These are phyloP conservation scores for Ariolimax columbianus DNA, from an alignment of 2,888 invertebrate genomes.

Conservation along the genomic window DNA sequence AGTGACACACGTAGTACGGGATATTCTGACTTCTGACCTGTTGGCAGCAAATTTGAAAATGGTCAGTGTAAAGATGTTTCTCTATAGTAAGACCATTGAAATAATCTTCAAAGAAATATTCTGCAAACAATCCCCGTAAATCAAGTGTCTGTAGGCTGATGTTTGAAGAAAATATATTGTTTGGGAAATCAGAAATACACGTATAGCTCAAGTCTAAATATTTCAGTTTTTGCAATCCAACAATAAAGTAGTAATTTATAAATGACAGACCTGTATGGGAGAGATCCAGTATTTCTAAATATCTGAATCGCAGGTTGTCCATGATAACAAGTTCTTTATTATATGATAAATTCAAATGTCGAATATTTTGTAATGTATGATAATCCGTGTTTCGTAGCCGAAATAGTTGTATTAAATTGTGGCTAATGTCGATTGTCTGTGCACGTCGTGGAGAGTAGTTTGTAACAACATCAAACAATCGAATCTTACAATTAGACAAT, in stretches of 20 bases:
- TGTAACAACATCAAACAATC: not conserved
- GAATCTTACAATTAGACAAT: not conserved
- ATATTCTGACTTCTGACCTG: not conserved
- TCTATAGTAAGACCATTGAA: slow-evolving; percentile 4
- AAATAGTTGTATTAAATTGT: not conserved
- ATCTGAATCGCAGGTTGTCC: not conserved
- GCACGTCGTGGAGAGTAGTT: too few relatives aligned
- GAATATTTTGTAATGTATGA: not conserved
- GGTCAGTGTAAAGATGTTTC: not conserved
- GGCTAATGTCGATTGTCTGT: not conserved
- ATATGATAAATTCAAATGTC: not conserved
- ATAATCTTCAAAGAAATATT: not conserved
- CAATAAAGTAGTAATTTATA: not conserved
- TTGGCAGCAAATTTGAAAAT: slow-evolving; percentile 33
- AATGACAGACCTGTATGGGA: slow-evolving; percentile 17
- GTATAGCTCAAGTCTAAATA: slow-evolving; percentile 22
- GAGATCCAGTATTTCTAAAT: slow-evolving; percentile 24
- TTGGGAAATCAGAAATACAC: not conserved
- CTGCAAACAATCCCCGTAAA: not conserved
- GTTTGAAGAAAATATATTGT: not conserved
- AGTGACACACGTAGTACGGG: slow-evolving; percentile 31
- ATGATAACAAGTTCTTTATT: not conserved
- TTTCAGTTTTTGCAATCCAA: not conserved
- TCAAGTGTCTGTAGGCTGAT: slow-evolving; percentile 9
- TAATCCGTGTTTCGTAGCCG: too few relatives aligned